Percentiles rank a stretch among this genome's conserved stretches.
Conservation (phyloP, 2,888 invertebrate species). For the Nomada hirtipes region DNA sequence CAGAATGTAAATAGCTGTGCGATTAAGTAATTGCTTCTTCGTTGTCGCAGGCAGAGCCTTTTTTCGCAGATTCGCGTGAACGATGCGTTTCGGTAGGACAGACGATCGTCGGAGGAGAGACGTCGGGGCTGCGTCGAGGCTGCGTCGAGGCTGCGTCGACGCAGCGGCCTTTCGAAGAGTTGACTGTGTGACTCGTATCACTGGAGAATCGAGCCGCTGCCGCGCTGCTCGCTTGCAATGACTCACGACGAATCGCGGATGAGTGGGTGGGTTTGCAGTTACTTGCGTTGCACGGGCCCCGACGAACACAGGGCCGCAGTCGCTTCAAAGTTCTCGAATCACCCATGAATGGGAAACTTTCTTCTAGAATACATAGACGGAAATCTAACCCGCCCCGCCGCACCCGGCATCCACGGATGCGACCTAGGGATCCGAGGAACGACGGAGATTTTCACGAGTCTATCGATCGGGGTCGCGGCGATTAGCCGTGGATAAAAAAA, state of each 20-base stretch:
- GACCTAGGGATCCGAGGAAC: too few species aligned
- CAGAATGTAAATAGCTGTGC: too few species aligned
- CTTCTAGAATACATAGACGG: neutral
- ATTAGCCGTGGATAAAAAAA: too few species aligned
- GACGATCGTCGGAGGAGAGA: neutral
- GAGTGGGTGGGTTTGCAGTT: conserved; percentile 71
- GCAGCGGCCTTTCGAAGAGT: neutral
- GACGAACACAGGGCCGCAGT: conserved; percentile 10
- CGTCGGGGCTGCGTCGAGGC: neutral
- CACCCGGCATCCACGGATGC: too few species aligned
- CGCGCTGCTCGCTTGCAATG: conserved; percentile 48
- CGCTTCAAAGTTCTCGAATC: neutral
- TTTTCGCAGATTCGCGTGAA: too few species aligned
- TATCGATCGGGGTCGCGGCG: too few species aligned
- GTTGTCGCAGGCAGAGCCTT: too few species aligned
- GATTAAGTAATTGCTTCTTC: too few species aligned
- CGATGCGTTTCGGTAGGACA: neutral
- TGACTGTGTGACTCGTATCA: conserved; percentile 44
- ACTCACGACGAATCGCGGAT: conserved; percentile 70
- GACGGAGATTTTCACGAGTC: too few species aligned
- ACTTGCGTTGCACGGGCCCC: conserved; percentile 55
- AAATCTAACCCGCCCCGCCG: neutral
- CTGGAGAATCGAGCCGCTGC: conserved; percentile 35
- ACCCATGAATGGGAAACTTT: too few species aligned
- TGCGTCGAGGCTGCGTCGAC: neutral